Evolutionary conservation across 92 coral and sea anemone species (phyloP), one percentile per base, ranked within the genome.

Genomic region (Palythoa heliodiscus): DNA sequence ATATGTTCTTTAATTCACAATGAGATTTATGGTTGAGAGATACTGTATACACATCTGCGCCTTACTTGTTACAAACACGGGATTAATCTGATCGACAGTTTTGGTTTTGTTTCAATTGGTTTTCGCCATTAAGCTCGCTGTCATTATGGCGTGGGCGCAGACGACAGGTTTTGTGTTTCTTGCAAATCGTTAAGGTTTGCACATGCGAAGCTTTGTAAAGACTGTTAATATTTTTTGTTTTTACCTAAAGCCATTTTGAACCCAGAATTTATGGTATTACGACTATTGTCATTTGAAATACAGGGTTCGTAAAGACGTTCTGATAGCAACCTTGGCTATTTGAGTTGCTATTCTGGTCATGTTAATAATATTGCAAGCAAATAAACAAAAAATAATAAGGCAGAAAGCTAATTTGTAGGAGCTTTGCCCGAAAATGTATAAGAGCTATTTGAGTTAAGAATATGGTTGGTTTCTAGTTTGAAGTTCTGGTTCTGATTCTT

Each of bases 111-210:
- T 79, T 64, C 9, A 47, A 25, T 29, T 47, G 84, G 29, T 60
- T 68, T 79, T 24, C 38, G 73, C 43, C 84, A 20, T 12, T 47
- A 67, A 23, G 4, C 58, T 22, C 12, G 72, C 39, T 52, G 60
- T 24, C 58, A 66, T 58, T 64, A 19, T 79, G 29, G 84, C 84
- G 73, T 79, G 73, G 39, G 75, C 70, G 55, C 67, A 80, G 47
- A 43, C 16, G 58, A 20, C 61, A 52, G 73, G 6, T 43, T 66
- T 54, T 16, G 23, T 53, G 35, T 52, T 80, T 40, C 15, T 66
- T 66, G 61, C 61, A 16, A 35, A 60, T 24, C 54, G 64, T n/a
- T 75, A 23, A 66, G 15, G 14, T 24, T 25, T 64, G 72, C 19
- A 43, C 29, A 13, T 63, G 29, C 13, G 15, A 80, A 67, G 57